phyloP scores from a whole-genome alignment of 1,140 invertebrate genomes.

The Drosophila busckii region DNA sequence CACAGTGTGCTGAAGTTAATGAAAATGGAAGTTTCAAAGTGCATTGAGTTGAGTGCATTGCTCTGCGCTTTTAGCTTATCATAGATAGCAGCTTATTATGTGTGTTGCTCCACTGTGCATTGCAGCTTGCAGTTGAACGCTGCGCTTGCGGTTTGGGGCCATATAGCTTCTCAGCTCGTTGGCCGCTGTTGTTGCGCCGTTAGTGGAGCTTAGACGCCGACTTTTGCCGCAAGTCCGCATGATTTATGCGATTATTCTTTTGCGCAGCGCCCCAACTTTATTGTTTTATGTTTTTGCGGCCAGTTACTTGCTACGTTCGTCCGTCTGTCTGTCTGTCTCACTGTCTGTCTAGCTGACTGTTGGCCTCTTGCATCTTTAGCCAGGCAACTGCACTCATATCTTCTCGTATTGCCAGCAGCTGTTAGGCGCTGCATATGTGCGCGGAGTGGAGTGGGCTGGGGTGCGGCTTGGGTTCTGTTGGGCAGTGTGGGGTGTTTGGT shows the following conservation, averaged over 20 bases:
- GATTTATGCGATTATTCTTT: slow-evolving; percentile 77
- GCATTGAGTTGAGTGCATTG: no score
- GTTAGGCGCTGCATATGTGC: slow-evolving; percentile 29
- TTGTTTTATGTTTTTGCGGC: slow-evolving; percentile 73
- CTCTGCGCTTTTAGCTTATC: not conserved
- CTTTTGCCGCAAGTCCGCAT: slow-evolving; percentile 64
- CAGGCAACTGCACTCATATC: slow-evolving; percentile 48
- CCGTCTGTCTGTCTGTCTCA: slow-evolving; percentile 11
- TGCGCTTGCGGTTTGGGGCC: slow-evolving; percentile 8
- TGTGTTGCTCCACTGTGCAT: slow-evolving; percentile 35
- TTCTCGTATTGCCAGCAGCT: slow-evolving; percentile 46
- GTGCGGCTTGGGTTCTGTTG: not conserved
- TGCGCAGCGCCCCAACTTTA: slow-evolving; percentile 69
- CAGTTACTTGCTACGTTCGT: slow-evolving; percentile 22
- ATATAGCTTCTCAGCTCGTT: slow-evolving; percentile 20
- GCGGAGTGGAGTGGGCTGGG: not conserved
- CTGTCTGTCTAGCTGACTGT: not conserved
- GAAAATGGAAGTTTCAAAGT: no score
- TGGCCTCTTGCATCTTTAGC: slow-evolving; percentile 3
- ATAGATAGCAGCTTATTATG: no score
- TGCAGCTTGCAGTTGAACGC: slow-evolving; percentile 2
- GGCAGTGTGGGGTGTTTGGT: not conserved
- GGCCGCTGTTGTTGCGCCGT: slow-evolving; percentile 16
- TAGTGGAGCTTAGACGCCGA: slow-evolving; percentile 58
- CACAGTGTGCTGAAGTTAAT: no score